Evolutionary conservation across 1,140 invertebrate species (phyloP).

Genomic region (Leguminivora glycinivorella): DNA sequence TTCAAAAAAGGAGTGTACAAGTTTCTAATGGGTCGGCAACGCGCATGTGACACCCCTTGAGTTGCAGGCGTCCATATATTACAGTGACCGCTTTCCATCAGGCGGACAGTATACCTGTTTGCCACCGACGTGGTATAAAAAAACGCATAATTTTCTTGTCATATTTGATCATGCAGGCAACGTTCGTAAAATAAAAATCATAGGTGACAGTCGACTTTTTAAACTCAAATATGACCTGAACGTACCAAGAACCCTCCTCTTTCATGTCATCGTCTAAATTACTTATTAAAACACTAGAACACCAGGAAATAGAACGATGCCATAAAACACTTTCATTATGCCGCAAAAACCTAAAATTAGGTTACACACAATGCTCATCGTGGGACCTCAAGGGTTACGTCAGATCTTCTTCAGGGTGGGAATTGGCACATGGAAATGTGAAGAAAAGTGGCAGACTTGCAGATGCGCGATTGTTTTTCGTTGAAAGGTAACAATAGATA

Average conservation of each 20-base stretch:
- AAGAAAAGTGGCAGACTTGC: conserved; percentile 12
- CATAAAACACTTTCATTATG: conserved; percentile 22
- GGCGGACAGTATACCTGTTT: too few relatives aligned
- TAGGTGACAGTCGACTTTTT: too few relatives aligned
- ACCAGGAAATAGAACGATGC: conserved; percentile 6
- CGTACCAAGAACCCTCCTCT: neutral
- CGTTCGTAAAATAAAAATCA: too few relatives aligned
- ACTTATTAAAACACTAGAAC: neutral
- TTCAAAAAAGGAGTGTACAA: too few relatives aligned
- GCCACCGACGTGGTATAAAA: too few relatives aligned
- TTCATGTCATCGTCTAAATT: neutral
- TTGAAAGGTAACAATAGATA: neutral
- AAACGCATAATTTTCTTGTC: too few relatives aligned
- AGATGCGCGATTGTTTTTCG: conserved; percentile 18
- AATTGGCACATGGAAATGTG: conserved; percentile 19
- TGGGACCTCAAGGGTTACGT: conserved; percentile 19
- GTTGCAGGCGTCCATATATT: too few relatives aligned
- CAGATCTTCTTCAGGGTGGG: neutral
- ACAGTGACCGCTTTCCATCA: too few relatives aligned
- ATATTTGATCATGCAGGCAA: too few relatives aligned
- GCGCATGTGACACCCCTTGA: too few relatives aligned
- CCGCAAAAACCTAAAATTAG: conserved; percentile 26
- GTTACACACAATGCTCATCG: conserved; percentile 24
- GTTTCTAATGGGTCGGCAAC: too few relatives aligned
- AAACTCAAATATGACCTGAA: too few relatives aligned